These are phyloP conservation scores for Apteryx owenii DNA, from an alignment of 2,113 vertebrate genomes.

Conservation along the genomic window DNA sequence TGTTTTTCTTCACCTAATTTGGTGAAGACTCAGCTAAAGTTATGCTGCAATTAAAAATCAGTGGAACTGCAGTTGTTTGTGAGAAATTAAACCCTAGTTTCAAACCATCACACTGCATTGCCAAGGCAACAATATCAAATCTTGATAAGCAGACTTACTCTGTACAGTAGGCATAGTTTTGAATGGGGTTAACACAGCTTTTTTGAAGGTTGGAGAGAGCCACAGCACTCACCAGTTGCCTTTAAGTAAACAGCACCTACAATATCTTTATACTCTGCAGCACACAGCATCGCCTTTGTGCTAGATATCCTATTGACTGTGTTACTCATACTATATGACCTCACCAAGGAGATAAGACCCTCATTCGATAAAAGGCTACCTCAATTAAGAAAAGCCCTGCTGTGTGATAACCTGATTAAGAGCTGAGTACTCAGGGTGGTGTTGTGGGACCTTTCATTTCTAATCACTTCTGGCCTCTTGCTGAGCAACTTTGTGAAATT, in stretches of 20 bases:
- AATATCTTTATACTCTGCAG: neutral
- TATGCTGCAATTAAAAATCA: neutral
- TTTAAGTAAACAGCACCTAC: slow-evolving; percentile 18
- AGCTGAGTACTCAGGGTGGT: slow-evolving; percentile 65
- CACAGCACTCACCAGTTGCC: neutral
- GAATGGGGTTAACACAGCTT: neutral
- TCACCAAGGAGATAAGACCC: slow-evolving; percentile 55
- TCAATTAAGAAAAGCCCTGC: slow-evolving; percentile 58
- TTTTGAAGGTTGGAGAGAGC: neutral
- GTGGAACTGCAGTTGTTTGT: neutral
- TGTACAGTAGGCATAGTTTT: neutral
- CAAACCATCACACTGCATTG: neutral
- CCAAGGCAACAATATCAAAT: neutral
- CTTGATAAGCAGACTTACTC: neutral
- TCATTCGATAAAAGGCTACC: neutral
- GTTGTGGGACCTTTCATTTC: slow-evolving; percentile 45
- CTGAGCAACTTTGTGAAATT: slow-evolving; percentile 33
- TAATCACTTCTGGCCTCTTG: slow-evolving; percentile 58
- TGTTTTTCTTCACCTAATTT: neutral
- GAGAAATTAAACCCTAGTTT: neutral
- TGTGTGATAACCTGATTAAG: slow-evolving; percentile 58
- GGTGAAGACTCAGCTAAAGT: neutral
- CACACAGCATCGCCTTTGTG: neutral
- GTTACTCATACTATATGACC: slow-evolving; percentile 63
- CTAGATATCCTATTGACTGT: slow-evolving; percentile 41